Base-by-base conservation (phyloP, 1,140 invertebrate species). In the Drosophila triauraria region DNA sequence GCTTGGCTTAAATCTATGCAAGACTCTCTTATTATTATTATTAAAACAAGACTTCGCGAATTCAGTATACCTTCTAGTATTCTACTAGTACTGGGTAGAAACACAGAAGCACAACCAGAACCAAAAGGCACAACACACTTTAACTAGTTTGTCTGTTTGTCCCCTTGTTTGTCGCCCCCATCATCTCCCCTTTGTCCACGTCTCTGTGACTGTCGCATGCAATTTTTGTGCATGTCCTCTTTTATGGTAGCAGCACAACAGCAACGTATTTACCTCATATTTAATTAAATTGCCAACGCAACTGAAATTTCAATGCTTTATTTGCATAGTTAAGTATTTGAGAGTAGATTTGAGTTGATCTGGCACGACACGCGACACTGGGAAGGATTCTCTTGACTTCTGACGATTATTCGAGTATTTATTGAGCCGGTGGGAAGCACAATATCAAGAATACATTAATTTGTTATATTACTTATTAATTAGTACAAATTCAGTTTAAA, bases 111-210 rank as follows among this genome's bases (percentile, higher is more conserved):
- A 62, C 40, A 46, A 42, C 25, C 68, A 25, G 27, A 50, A 47
- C 64, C 44, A 70, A 70, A 30, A 63, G 43, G 40, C 50, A 60
- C 50, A 60, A 75, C 62, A 75, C 70, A 69, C 76, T 88, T 83
- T 83, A 80, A 87, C 80, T 87, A 84, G 83, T 83, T 87, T 88
- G 83, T 82, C 82, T 79, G 70, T 76, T 86, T 85, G 74, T 51
- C 65, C 51, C 46, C 82, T 78, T 81, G 75, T 76, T 77, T 80
- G 68, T 63, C 15, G 43, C 42, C 53, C n/a, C 62, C 30, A 15
- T 12, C 12, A 27, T 20, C 15, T 53, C 23, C 53, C 23, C 30
- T 20, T 17, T 38, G 10, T 20, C n/a, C 20, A 13, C 12, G 62
- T 42, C 35, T 46, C 42, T 30, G 9, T 20, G 15, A 57, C 7